Conservation (phyloP, 1,140 invertebrate genomes). For the Oscheius sp. region DNA sequence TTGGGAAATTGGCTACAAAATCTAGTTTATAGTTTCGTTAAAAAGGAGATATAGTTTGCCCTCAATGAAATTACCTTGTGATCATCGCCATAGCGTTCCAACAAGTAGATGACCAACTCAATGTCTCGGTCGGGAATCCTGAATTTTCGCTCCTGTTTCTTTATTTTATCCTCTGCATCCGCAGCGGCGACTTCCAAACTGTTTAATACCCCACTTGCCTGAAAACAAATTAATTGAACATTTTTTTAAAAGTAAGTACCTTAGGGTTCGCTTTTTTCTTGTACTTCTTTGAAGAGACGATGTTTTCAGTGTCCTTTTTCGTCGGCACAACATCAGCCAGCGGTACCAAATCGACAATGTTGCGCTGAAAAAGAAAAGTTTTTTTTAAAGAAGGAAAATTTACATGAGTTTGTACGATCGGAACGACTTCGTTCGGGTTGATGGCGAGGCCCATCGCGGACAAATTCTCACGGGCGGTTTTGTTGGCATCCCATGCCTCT, state of each 20-base stretch:
- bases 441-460: neutral
- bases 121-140: neutral
- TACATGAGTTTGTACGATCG: neutral
- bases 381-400: constrained; percentile 1
- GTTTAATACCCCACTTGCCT: neutral
- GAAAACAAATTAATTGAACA: neutral
- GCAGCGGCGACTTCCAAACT: neutral
- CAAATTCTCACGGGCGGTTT: neutral
- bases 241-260: neutral
- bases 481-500: neutral
- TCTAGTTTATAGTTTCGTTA: too few species aligned
- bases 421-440: neutral
- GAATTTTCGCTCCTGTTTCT: neutral
- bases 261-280: neutral
- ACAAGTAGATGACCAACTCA: constrained; percentile 6
- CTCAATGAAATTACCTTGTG: constrained; percentile 4
- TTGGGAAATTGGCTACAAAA: too few species aligned
- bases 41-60: too few species aligned
- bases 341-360: neutral
- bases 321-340: neutral
- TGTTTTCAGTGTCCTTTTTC: neutral
- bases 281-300: neutral
- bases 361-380: neutral
- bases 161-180: neutral
- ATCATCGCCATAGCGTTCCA: neutral